Evolutionary conservation across 2,797 vertebrate genomes (phyloP).

Genomic region (Schizopygopsis malacanthus): DNA sequence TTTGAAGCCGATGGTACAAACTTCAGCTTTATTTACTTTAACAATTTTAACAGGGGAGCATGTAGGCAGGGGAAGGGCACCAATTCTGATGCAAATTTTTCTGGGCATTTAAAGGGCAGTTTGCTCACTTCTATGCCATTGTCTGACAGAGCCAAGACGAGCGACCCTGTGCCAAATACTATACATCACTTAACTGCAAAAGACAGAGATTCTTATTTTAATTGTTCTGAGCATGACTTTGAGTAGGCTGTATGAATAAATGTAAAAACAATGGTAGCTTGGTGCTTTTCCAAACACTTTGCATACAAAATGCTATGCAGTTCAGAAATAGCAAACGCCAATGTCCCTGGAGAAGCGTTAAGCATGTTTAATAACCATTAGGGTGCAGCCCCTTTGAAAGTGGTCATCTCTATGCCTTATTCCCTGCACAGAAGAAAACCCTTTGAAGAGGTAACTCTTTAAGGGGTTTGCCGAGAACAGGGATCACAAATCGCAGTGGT

Average conservation of each 20-base stretch:
- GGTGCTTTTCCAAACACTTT: conserved; percentile 27
- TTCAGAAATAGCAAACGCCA: conserved; percentile 17
- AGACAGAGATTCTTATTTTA: conserved; percentile 23
- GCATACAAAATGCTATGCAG: conserved; percentile 24
- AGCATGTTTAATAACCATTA: conserved; percentile 19
- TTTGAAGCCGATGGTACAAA: conserved; percentile 62
- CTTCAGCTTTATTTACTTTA: conserved; percentile 60
- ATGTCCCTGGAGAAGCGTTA: conserved; percentile 20
- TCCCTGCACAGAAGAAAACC: neutral
- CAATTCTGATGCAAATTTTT: conserved; percentile 69
- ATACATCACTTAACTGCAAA: conserved; percentile 20
- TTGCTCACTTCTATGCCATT: conserved; percentile 73
- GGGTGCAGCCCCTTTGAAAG: neutral
- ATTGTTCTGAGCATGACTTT: conserved; percentile 19
- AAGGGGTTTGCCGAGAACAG: neutral
- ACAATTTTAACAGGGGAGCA: conserved; percentile 66
- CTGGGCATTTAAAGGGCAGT: conserved; percentile 77
- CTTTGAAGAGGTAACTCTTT: conserved; percentile 19
- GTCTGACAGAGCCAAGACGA: conserved; percentile 64
- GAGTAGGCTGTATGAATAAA: conserved; percentile 23
- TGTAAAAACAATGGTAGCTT: conserved; percentile 35
- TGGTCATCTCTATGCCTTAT: conserved; percentile 17
- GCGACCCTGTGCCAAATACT: conserved; percentile 59
- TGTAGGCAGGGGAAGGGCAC: conserved; percentile 68
- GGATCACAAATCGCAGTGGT: conserved; percentile 18